Evolutionary conservation across 2,888 invertebrate species (phyloP).

Genomic region (Sinohyriopsis cumingii): DNA sequence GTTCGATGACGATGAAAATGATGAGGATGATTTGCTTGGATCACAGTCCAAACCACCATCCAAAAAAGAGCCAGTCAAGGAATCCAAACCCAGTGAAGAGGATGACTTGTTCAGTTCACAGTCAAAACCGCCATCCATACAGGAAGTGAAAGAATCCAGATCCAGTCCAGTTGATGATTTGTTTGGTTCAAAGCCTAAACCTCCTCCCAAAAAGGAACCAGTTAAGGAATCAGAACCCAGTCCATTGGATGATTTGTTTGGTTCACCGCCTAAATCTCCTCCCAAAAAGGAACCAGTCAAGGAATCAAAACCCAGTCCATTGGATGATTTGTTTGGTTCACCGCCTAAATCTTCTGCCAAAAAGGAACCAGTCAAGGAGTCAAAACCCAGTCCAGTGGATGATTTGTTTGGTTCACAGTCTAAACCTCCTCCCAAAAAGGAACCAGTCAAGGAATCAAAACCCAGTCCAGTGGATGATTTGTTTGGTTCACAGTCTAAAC

Average conservation of each 20-base stretch:
- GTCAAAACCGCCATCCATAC: conserved; percentile 8
- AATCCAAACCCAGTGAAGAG: conserved; percentile 7
- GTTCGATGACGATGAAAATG: conserved; percentile 25
- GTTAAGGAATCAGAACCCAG: background rate
- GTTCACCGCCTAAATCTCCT: background rate
- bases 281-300: background rate
- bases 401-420: conserved; percentile 3
- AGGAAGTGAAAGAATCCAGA: background rate
- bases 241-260: conserved; percentile 16
- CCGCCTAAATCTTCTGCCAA: background rate
- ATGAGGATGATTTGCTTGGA: conserved; percentile 26
- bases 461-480: no score
- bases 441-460: background rate
- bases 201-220: conserved; percentile 4
- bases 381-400: no score
- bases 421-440: conserved; percentile 1
- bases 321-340: conserved; percentile 2
- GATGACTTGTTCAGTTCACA: conserved; percentile 33
- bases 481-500: conserved; percentile 3
- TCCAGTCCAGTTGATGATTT: conserved; percentile 27
- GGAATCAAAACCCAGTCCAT: no score
- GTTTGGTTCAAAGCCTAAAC: conserved; percentile 26
- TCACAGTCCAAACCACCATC: conserved; percentile 1
- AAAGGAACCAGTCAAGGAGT: background rate
- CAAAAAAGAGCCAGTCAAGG: conserved; percentile 7